Evolutionary conservation across 2,888 invertebrate genomes (phyloP), one percentile per base, ranked within the genome.

Genomic region (Tenthredo distinguenda): DNA sequence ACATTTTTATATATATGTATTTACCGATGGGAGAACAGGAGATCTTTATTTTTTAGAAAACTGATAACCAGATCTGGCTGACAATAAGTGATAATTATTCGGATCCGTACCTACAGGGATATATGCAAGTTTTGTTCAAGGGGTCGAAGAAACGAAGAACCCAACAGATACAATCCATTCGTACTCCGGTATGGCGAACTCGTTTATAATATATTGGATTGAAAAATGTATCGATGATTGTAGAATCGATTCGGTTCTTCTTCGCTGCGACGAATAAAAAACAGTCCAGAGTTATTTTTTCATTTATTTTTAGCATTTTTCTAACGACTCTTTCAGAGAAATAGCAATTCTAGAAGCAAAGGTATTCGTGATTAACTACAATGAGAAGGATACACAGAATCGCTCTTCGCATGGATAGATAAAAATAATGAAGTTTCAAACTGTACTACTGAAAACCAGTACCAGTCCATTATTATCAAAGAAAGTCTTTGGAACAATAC

Each of bases 371-470:
- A 77, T 77, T 55, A 77, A 55, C 77, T 31, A 18, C 43, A 43
- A 68, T 68, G 68, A 65, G 68, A 47, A 68, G 21, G 40, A 15
- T 81, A 37, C 40, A 37, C 43, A 26, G 68, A 18, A 37, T 26
- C 43, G 81, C 4, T 47, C 18, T 68, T 68, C 83, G 83, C 83
- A 26, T 83, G 68, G 68, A 43, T 83, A 68, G 83, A 68, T 68
- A 50, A 47, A 83, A 83, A 83, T 83, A 83, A 83, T 68, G 68
- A 83, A 83, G 68, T 83, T 83, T 37, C 34, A 68, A 81, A 81
- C 77, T 47, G 50, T 26, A n/a, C 7, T 50, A 55, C 50, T 34
- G 50, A 31, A 26, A 26, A 55, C 77, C 34, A 31, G 50, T 31
- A 26, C 31, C 34, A 18, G 37, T 15, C 34, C 31, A n/a, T 40